A percentile compares a stretch with the other conserved stretches of the same genome.
These are phyloP conservation scores for Callyntrura guangdongensis DNA, from an alignment of 2,888 invertebrate species.

Conservation along the genomic window DNA sequence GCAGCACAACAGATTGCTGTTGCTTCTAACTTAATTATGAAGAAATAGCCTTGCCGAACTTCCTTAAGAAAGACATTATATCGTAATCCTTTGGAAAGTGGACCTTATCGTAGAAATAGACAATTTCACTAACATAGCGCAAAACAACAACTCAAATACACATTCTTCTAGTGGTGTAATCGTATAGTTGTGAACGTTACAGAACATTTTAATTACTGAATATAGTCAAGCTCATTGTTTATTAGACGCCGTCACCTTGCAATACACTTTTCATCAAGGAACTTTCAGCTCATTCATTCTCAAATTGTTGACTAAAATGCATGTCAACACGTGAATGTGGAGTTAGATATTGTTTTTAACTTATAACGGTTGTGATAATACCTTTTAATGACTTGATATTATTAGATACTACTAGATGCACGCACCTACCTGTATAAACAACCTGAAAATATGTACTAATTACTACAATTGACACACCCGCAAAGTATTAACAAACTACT, in stretches of 20 bases:
- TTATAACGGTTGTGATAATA: slow-evolving; percentile 49
- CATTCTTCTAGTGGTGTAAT: too few relatives aligned
- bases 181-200: background rate
- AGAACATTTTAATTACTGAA: too few relatives aligned
- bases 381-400: background rate
- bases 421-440: too few relatives aligned
- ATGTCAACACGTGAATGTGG: background rate
- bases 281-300: slow-evolving; percentile 7
- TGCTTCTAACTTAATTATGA: too few relatives aligned
- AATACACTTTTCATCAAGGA: background rate
- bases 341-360: background rate
- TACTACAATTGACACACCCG: too few relatives aligned
- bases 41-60: slow-evolving; percentile 61
- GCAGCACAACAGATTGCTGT: background rate
- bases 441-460: too few relatives aligned
- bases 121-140: background rate
- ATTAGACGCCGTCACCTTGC: background rate
- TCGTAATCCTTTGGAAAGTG: slow-evolving; percentile 11
- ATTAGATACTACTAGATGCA: too few relatives aligned
- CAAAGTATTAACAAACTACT: too few relatives aligned
- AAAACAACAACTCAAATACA: background rate
- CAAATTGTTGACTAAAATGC: too few relatives aligned
- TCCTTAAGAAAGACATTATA: slow-evolving; percentile 67
- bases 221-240: background rate
- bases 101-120: slow-evolving; percentile 23